Conservation (phyloP, 2,797 vertebrate genomes). For the Peromyscus attwateri region DNA sequence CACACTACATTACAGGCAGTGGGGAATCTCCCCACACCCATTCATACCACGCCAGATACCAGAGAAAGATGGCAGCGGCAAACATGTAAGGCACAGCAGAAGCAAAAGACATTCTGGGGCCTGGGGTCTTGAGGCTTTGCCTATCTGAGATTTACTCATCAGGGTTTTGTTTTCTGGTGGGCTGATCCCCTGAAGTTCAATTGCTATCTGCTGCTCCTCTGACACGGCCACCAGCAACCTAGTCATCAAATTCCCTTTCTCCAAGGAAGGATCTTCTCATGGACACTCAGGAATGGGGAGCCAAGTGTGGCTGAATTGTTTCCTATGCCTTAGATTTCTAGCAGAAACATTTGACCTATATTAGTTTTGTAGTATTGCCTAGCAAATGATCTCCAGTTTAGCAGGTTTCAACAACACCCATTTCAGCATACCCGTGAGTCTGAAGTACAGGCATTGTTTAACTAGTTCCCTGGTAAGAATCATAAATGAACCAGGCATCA, state of each 20-base stretch:
- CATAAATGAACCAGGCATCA: background rate
- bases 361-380: background rate
- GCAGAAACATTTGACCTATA: background rate
- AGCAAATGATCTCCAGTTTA: background rate
- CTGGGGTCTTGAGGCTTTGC: background rate
- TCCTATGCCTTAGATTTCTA: background rate
- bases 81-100: background rate
- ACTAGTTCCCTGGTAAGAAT: background rate
- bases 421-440: background rate
- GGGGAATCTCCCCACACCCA: background rate
- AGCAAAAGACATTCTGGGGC: background rate
- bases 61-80: background rate
- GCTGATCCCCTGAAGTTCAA: background rate
- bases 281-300: background rate
- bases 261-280: background rate
- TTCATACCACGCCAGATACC: background rate
- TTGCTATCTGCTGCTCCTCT: background rate
- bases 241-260: constrained; percentile 15
- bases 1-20: background rate
- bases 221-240: background rate
- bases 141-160: background rate
- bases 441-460: background rate
- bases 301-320: background rate
- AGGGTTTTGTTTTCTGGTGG: background rate
- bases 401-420: background rate